Evolutionary conservation across 2,113 vertebrate species (phyloP), one percentile per base, ranked within the genome.

Genomic region (Sphaerodactylus townsendi): DNA sequence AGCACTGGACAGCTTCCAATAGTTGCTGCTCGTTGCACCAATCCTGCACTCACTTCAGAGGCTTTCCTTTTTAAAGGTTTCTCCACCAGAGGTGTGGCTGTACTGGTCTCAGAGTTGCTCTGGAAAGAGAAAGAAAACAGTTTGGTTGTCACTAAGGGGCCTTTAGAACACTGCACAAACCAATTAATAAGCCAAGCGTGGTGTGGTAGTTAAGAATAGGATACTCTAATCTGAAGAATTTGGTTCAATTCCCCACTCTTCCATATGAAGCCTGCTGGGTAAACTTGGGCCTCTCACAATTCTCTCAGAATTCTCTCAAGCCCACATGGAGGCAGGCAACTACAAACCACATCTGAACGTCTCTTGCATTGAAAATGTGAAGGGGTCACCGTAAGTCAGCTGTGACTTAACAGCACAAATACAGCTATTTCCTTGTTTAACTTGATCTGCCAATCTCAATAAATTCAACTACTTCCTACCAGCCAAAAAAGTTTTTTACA

Each of bases 1-100:
- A 99, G 95, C 83, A 99, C 98, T 0, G 98, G 95, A 92, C 96
- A 98, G 93, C 98, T 99, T 70, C 98, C 98, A 23, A 99, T 99
- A 62, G 98, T 98, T 77, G 97, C 96, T 0, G 97, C 82, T 75
- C 98, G 97, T 88, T 95, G 97, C 86, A 97, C 82, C 68, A 96
- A 95, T 10, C 95, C 93, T 0, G 96, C 93, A 82, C 69, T 94
- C 59, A 96, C 90, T 84, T 96, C 96, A 1, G 87, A 17, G 0
- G 96, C 96, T 92, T 99, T 99, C 66, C 98, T 96, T 90, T 99
- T 99, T 83, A 96, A 91, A 0, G 94, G 95, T 90, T 97, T 99
- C 73, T 88, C 53, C 0, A 94, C 77, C 33, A 94, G 85, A 80
- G 95, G 95, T 0, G 95, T 91, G 1, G 94, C 56, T 0, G 86